Percentiles rank a stretch among this genome's conserved stretches.
These are phyloP conservation scores for Abramis brama DNA, from an alignment of 2,113 vertebrate genomes.

Conservation along the genomic window DNA sequence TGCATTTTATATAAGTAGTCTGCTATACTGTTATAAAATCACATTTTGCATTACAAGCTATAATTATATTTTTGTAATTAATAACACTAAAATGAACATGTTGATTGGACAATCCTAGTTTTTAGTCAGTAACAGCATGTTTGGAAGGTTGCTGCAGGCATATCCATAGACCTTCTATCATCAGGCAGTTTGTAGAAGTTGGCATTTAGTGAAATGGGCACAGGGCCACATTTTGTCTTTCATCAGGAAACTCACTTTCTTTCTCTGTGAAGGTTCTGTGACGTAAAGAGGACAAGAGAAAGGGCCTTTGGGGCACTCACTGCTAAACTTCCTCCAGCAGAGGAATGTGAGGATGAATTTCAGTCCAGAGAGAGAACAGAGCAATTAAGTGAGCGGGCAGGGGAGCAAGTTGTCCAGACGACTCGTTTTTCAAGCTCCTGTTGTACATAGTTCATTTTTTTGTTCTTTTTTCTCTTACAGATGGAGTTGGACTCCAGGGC, in stretches of 20 bases:
- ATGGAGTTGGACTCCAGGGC: constrained; percentile 46
- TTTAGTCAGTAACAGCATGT: background rate
- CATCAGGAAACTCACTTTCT: constrained; percentile 35
- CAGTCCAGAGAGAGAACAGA: constrained; percentile 49
- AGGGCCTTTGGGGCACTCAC: constrained; percentile 59
- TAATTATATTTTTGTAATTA: background rate
- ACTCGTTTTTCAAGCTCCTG: constrained; percentile 41
- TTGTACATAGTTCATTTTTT: constrained; percentile 25
- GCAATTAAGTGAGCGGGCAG: constrained; percentile 58
- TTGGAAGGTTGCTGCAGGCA: background rate
- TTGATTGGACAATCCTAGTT: background rate
- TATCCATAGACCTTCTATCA: background rate
- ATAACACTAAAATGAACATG: background rate
- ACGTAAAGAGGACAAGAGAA: constrained; percentile 63
- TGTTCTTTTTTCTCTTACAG: constrained; percentile 33
- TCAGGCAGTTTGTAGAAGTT: constrained; percentile 35
- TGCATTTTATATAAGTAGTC: background rate
- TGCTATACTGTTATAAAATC: too few species aligned
- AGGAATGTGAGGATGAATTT: constrained; percentile 52
- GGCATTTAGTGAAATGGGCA: constrained; percentile 34
- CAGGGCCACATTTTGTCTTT: constrained; percentile 33
- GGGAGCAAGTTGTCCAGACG: constrained; percentile 51
- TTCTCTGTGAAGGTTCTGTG: constrained; percentile 44
- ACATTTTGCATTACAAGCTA: too few species aligned
- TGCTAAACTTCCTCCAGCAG: constrained; percentile 61